Conservation (phyloP, 2,797 vertebrate species). For the Sebastes elongatus region DNA sequence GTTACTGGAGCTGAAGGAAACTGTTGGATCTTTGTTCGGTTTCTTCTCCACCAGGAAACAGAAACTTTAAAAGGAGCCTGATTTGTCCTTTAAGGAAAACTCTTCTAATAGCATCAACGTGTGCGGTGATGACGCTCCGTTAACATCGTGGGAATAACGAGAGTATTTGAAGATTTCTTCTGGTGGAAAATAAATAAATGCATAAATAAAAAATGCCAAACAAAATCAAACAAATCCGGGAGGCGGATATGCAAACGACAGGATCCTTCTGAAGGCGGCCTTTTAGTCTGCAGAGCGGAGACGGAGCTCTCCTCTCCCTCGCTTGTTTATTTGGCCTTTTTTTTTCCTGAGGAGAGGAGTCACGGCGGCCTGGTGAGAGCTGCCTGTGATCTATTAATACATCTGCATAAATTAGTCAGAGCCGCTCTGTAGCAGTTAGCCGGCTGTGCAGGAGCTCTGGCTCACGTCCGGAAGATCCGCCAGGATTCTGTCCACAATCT, state of each 20-base stretch:
- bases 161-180: slow-evolving; percentile 2
- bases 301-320: slow-evolving; percentile 14
- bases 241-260: slow-evolving; percentile 8
- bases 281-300: slow-evolving; percentile 11
- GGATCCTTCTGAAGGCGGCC: slow-evolving; percentile 26
- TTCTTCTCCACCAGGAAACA: no score
- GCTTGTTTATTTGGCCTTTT: slow-evolving; percentile 41
- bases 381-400: slow-evolving; percentile 70
- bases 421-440: slow-evolving; percentile 47
- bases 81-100: not conserved
- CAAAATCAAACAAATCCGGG: slow-evolving; percentile 36
- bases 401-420: slow-evolving; percentile 60
- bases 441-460: slow-evolving; percentile 43
- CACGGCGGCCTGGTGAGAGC: slow-evolving; percentile 43
- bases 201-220: slow-evolving; percentile 27
- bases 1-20: not conserved
- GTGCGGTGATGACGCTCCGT: not conserved
- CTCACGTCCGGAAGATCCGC: slow-evolving; percentile 26
- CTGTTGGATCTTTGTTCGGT: no score
- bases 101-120: not conserved
- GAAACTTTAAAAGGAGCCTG: not conserved
- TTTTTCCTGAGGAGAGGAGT: not conserved
- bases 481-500: slow-evolving; percentile 51
- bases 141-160: not conserved
- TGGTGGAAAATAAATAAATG: slow-evolving; percentile 8